phyloP scores from a whole-genome alignment of 2,888 invertebrate genomes.

The Hirtodrosophila trivittata region DNA sequence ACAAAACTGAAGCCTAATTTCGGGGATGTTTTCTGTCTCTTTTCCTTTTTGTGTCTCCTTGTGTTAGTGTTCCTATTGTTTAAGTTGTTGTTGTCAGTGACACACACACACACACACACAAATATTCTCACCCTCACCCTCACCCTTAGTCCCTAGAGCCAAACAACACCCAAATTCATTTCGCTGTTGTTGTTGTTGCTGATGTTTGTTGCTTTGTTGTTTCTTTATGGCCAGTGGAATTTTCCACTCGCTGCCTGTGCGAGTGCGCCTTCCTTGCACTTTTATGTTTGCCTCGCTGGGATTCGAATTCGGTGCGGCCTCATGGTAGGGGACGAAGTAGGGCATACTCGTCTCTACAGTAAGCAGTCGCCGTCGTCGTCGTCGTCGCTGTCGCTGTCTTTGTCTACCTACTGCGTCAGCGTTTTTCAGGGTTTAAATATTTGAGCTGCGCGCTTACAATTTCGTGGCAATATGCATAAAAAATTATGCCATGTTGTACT shows the following conservation, averaged over 20 bases:
- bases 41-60: conserved; percentile 16
- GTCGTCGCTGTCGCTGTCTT: conserved; percentile 17
- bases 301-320: conserved; percentile 26
- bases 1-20: conserved; percentile 71
- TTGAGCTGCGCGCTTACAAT: conserved; percentile 36
- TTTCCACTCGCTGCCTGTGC: conserved; percentile 73
- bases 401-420: conserved; percentile 72
- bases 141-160: conserved; percentile 28
- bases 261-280: conserved; percentile 55
- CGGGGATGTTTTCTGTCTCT: conserved; percentile 65
- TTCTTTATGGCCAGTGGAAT: conserved; percentile 67
- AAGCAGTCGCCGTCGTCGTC: conserved; percentile 14
- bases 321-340: conserved; percentile 44
- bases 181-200: conserved; percentile 27
- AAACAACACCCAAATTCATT: conserved; percentile 5
- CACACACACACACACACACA: conserved; percentile 22
- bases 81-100: conserved; percentile 54
- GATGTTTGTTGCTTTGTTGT: conserved; percentile 13
- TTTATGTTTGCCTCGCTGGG: conserved; percentile 66
- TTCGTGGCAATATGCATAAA: conserved; percentile 42
- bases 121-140: conserved; percentile 59
- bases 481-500: conserved; percentile 34
- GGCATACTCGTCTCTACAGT: conserved; percentile 30
- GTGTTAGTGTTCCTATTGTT: conserved; percentile 3
- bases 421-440: conserved; percentile 64